phyloP scores from a whole-genome alignment of 2,888 invertebrate genomes.

The Gibbula magus region DNA sequence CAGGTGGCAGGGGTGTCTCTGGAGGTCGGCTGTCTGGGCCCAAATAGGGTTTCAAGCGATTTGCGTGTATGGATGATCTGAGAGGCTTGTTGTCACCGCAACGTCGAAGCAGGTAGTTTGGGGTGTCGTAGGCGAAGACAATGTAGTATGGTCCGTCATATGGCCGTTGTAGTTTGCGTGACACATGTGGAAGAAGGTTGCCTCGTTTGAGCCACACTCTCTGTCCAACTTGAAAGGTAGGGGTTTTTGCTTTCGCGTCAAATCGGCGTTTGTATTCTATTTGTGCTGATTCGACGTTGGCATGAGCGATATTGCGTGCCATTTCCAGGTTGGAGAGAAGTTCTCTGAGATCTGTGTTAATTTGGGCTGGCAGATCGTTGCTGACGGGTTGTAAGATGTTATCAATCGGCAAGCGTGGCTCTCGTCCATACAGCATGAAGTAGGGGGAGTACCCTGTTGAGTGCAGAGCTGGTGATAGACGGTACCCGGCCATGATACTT shows the following conservation, averaged over 20 bases:
- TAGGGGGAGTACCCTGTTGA: constrained; percentile 25
- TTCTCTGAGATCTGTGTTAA: not conserved
- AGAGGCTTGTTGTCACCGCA: not conserved
- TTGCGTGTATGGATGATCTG: constrained; percentile 5
- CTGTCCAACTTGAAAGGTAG: not conserved
- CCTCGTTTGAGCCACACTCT: not conserved
- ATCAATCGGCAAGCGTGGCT: constrained; percentile 11
- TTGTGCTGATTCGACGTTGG: constrained; percentile 5
- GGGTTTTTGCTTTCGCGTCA: constrained; percentile 19
- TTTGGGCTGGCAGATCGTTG: not conserved
- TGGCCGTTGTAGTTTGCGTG: not conserved
- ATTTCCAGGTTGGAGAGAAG: not conserved
- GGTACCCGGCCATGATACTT: constrained; percentile 24
- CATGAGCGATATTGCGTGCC: not conserved
- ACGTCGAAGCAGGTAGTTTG: not conserved
- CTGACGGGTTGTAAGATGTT: not conserved
- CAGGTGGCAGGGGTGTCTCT: too few species aligned
- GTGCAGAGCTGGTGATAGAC: constrained; percentile 5
- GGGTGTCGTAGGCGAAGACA: not conserved
- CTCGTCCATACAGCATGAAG: constrained; percentile 22
- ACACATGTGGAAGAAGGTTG: not conserved
- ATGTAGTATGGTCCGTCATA: constrained; percentile 28
- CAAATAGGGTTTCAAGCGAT: not conserved
- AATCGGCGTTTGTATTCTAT: not conserved
- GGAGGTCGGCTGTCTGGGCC: not conserved